Base-by-base conservation (phyloP, 1,140 invertebrate species). In the Hylaeus volcanicus region DNA sequence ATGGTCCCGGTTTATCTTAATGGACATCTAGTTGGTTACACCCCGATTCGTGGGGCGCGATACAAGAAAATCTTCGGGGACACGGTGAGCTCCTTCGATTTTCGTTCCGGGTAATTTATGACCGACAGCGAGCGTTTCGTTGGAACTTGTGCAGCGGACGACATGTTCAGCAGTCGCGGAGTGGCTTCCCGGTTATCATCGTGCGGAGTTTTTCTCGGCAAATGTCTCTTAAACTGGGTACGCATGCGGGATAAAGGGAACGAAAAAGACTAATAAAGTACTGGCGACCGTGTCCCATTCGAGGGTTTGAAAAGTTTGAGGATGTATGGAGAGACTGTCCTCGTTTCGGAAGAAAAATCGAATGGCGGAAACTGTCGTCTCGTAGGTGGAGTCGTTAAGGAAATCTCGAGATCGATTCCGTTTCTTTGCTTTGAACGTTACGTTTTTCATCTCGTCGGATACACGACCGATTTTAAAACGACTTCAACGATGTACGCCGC, bases 1-100 rank as follows among this genome's bases (percentile, higher is more conserved):
- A 88, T 77, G 84, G 65, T 66, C 75, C 9, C 51, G 77, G 51
- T 68, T 70, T 89, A 89, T 89, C 88, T 89, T 88, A 89, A 89
- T 89, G 81, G 88, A 84, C 83, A 89, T 89, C 88, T 86, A 61
- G 77, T 74, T 74, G 76, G 68, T 51, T 75, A 48, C 37, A n/a
- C 61, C 45, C 5, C 12, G 74, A 55, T 74, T 70, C 60, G 37
- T 8, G 53, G n/a, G 3, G 8, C 41, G 15, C 53, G 70, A 63
- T 69, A 63, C 68, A 65, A 63, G 45, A 55, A 56, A 58, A 61
- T 51, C 51, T 70, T 58, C 53, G 12, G 61, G 60, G 51, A 51
- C 63, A 5, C 5, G 61, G 8, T 55, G 48, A 66, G 60, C 5
- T 56, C 6, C 61, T 8, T n/a, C 61, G 43, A 61, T 9, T 70